Conservation (phyloP, 2,888 invertebrate genomes). For the Campoplex capitator region DNA sequence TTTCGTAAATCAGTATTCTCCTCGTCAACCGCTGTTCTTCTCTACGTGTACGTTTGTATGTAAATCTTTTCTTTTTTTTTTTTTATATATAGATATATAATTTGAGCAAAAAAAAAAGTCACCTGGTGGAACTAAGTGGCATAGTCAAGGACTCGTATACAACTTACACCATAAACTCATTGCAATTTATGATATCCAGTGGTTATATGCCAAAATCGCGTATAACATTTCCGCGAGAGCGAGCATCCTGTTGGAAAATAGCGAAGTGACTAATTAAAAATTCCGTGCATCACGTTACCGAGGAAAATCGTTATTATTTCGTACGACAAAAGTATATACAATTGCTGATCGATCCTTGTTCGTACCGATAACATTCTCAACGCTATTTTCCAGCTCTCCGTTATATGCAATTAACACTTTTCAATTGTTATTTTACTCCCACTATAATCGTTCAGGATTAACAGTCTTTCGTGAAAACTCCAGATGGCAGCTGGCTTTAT, state of each 20-base stretch:
- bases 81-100: neutral
- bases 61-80: neutral
- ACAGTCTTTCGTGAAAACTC: neutral
- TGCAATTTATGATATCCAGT: conserved; percentile 43
- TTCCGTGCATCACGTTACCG: neutral
- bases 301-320: conserved; percentile 35
- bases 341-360: neutral
- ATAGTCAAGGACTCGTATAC: conserved; percentile 47
- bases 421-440: conserved; percentile 49
- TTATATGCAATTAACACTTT: conserved; percentile 26
- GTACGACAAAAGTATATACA: conserved; percentile 21
- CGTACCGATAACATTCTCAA: conserved; percentile 1
- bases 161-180: conserved; percentile 26
- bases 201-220: conserved; percentile 23
- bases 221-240: conserved; percentile 6
- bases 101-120: conserved; percentile 10
- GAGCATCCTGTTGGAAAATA: conserved; percentile 43
- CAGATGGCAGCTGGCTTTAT: neutral
- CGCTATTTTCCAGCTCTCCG: neutral
- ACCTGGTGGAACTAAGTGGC: conserved; percentile 54
- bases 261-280: conserved; percentile 17
- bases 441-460: neutral
- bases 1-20: neutral
- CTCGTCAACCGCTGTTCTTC: neutral
- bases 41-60: neutral